Evolutionary conservation across 2,888 invertebrate genomes (phyloP), one percentile per base, ranked within the genome.

Genomic region (Pristionchus arcanus): DNA sequence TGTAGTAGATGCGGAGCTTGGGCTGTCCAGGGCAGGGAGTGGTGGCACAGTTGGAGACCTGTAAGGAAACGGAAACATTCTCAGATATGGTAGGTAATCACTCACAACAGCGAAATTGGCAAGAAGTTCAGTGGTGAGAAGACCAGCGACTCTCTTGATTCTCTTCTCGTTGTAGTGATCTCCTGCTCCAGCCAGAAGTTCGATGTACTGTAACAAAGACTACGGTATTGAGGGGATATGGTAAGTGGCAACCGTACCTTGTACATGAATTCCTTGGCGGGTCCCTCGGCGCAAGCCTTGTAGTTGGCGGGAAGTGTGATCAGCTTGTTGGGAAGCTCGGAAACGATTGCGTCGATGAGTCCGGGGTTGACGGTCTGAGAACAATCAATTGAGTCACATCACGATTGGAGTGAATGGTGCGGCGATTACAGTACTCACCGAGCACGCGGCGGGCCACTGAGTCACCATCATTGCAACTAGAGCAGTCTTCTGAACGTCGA

Each of bases 261-360:
- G 87, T 87, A 87, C 87, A 87, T 87, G 87, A 71, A 68, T 15
- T 71, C 34, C 71, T 87, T 87, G 31, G 68, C 87, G 42, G 42
- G 34, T 28, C 53, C 68, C 71, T 87, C 53, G 7, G 87, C 87
- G n/a, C 87, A 87, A 4, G 42, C 28, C 53, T 71, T 66, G 49
- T 87, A 66, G n/a, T 66, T 53, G 28, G 37, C 49, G 15, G 87
- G 87, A 11, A 87, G 11, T 7, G 5, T 71, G 68, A 87, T 87
- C 49, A 53, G 28, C 31, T 66, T 71, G 53, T 87, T 87, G 49
- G 87, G 68, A n/a, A 71, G 34, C n/a, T 87, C 87, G 53, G 87
- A 34, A 11, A 87, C 28, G 53, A 87, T 87, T 0, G 87, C 87
- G 16, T 87, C 87, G 21, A 87, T n/a, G 15, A 71, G 71, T 2